Conservation (phyloP, 2,888 invertebrate species). For the Tetrapedia diversipes region DNA sequence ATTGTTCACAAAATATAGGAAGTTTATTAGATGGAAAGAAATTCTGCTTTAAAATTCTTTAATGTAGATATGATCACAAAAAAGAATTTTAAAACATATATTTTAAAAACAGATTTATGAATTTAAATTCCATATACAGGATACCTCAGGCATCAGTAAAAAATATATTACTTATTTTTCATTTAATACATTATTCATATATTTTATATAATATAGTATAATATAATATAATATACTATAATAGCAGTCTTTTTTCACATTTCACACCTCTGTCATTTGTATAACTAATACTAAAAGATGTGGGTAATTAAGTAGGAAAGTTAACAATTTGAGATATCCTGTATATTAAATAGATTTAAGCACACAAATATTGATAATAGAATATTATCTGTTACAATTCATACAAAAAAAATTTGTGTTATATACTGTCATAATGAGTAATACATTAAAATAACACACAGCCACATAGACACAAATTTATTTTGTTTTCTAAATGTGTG, state of each 20-base stretch:
- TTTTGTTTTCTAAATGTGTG: conserved; percentile 50
- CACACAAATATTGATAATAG: conserved; percentile 52
- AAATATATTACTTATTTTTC: conserved; percentile 46
- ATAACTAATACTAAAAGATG: conserved; percentile 35
- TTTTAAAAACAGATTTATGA: conserved; percentile 45
- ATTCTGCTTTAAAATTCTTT: conserved; percentile 48
- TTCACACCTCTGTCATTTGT: conserved; percentile 26
- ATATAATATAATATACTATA: conserved; percentile 30
- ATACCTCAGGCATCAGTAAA: conserved; percentile 46
- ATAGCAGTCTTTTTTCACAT: conserved; percentile 24
- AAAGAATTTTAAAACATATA: conserved; percentile 49
- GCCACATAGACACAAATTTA: conserved; percentile 14
- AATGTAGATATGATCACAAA: conserved; percentile 21
- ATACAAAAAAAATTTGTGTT: conserved; percentile 18
- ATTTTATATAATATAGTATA: conserved; percentile 13
- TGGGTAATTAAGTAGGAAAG: conserved; percentile 27
- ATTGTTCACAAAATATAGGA: conserved; percentile 59
- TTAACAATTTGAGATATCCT: conserved; percentile 50
- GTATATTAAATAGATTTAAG: conserved; percentile 55
- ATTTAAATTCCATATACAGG: conserved; percentile 51
- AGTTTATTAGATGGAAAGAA: conserved; percentile 41
- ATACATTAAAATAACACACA: conserved; percentile 19
- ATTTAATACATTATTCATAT: conserved; percentile 16
- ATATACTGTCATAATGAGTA: conserved; percentile 5
- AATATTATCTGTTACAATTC: conserved; percentile 13